Evolutionary conservation across 2,888 invertebrate genomes (phyloP).

Genomic region (Amiota minor): DNA sequence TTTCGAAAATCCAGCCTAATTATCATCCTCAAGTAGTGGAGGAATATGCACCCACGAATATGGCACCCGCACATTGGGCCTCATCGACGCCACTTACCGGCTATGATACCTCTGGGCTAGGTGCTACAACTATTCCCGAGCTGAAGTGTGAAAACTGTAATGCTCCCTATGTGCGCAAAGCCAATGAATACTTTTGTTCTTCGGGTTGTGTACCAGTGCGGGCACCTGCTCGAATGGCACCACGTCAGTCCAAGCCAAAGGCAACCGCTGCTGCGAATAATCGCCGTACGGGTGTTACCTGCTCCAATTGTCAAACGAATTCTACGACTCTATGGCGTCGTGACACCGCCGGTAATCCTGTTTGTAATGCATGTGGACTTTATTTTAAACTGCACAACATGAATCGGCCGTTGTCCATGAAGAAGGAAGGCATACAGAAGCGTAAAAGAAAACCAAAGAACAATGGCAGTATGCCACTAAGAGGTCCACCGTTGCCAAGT

Average conservation of each 20-base stretch:
- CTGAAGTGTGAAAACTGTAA: slow-evolving; percentile 67
- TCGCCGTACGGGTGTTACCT: slow-evolving; percentile 73
- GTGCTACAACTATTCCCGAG: slow-evolving; percentile 44
- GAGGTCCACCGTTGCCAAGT: slow-evolving; percentile 67
- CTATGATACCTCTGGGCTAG: slow-evolving; percentile 56
- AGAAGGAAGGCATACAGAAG: slow-evolving; percentile 98
- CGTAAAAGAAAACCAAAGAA: slow-evolving; percentile 92
- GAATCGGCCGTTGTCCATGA: slow-evolving; percentile 96
- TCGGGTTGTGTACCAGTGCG: slow-evolving; percentile 52
- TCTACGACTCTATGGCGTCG: slow-evolving; percentile 88
- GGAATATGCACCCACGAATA: slow-evolving; percentile 64
- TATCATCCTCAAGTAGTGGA: slow-evolving; percentile 71
- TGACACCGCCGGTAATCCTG: slow-evolving; percentile 88
- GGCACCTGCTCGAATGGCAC: slow-evolving; percentile 55
- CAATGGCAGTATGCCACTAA: slow-evolving; percentile 60
- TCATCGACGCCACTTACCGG: slow-evolving; percentile 45
- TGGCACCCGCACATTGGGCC: slow-evolving; percentile 60
- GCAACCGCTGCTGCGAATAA: slow-evolving; percentile 65
- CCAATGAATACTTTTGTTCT: slow-evolving; percentile 61
- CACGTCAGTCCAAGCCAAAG: slow-evolving; percentile 68
- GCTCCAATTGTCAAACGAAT: slow-evolving; percentile 79
- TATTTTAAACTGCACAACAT: slow-evolving; percentile 75
- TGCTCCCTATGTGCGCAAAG: slow-evolving; percentile 60
- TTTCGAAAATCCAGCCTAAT: slow-evolving; percentile 52
- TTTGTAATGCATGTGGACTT: slow-evolving; percentile 87